Conservation (phyloP, 2,888 invertebrate species). For the Hirtodrosophila histrioides region DNA sequence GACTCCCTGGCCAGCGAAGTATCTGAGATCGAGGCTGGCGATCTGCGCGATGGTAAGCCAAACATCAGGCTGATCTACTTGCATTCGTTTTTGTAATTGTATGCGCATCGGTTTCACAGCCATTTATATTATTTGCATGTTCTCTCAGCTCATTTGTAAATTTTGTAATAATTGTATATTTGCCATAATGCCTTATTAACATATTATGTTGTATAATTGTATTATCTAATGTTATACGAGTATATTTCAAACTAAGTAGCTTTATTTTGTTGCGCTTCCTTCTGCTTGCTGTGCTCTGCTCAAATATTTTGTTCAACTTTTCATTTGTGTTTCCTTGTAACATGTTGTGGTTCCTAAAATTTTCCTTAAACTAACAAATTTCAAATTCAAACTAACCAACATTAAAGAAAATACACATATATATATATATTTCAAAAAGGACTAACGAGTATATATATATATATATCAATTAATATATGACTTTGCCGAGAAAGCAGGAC, state of each 20-base stretch:
- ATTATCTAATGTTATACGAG: no score
- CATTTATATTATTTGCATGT: conserved; percentile 37
- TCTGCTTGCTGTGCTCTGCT: conserved; percentile 51
- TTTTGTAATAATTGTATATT: conserved; percentile 1
- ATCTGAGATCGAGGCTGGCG: conserved; percentile 96
- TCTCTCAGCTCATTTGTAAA: conserved; percentile 21
- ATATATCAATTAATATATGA: conserved; percentile 28
- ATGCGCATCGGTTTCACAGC: conserved; percentile 7
- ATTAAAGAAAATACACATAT: conserved; percentile 25
- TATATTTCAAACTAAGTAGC: neutral
- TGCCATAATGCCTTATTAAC: no score
- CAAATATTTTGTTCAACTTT: conserved; percentile 26
- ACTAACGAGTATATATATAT: conserved; percentile 42
- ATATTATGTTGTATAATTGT: neutral
- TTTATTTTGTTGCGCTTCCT: conserved; percentile 31
- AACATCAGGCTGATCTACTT: neutral
- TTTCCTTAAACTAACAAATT: conserved; percentile 59
- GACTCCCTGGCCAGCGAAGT: conserved; percentile 93
- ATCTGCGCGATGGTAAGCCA: conserved; percentile 92
- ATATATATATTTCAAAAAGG: conserved; percentile 41
- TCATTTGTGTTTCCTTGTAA: conserved; percentile 56
- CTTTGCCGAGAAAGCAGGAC: conserved; percentile 84
- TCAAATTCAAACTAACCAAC: conserved; percentile 60
- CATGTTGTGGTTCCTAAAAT: conserved; percentile 68
- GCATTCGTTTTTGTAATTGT: conserved; percentile 7